Base-by-base conservation (phyloP, 2,797 vertebrate species). In the Intellagama lesueurii region DNA sequence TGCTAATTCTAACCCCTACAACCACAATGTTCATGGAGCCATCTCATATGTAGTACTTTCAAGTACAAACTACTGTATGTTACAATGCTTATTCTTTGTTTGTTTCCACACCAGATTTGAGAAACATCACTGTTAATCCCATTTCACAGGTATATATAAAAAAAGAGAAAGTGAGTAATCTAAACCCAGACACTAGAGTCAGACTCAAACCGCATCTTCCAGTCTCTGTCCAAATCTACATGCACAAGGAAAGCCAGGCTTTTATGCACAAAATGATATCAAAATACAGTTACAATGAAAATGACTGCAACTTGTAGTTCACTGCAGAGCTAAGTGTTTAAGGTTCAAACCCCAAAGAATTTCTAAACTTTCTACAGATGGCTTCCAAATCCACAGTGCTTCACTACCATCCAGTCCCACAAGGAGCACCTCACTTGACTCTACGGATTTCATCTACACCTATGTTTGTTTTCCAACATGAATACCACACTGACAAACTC, bases 351-450 rank as follows among this genome's bases (percentile, higher is more conserved):
- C 8, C 40, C 32, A n/a, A 68, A 40, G 44, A 75, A 9, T 26
- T 44, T 60, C 17, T 81, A 89, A 64, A 30, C 85, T 92, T 93
- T 94, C 81, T 86, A 91, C 90, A 1, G 0, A 89, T 47, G 49
- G 56, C 80, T 91, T 89, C 2, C 81, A 92, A 91, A 94, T 89
- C 85, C 87, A 91, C 73, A 92, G 83, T 66, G 86, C 56, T 75
- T 49, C 56, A 88, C 83, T 28, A 88, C 88, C 88, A 92, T 90
- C 86, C 68, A 92, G 68, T 87, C 70, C 0, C 22, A 84, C 85
- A 89, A 68, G 26, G 75, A 75, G 2, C 19, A 22, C 60, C 60
- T 64, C 60, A 64, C 19, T 64, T 22, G 19, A 64, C 19, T 64
- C 14, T 17, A 17, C 19, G 17, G 60, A 17, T 64, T 90, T 91